Percentiles rank a stretch among this genome's conserved stretches.
Conservation (phyloP, 2,797 vertebrate species). For the Mus minutoides region DNA sequence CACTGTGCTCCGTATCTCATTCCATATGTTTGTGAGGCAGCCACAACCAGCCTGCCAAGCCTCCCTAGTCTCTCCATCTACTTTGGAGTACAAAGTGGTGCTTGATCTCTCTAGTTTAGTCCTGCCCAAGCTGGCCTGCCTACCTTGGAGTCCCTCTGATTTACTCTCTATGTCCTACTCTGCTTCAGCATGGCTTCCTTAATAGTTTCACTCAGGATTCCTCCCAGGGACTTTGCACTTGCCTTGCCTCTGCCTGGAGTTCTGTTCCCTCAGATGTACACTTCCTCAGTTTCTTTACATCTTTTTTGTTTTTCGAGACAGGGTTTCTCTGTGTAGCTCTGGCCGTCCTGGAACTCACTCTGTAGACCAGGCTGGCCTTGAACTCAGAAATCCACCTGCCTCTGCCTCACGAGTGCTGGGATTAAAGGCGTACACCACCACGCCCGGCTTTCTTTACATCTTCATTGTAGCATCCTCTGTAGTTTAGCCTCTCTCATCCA, state of each 20-base stretch:
- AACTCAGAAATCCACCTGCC: too few relatives aligned
- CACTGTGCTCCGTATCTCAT: not conserved
- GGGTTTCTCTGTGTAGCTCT: too few relatives aligned
- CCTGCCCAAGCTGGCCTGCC: not conserved
- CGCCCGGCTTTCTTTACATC: too few relatives aligned
- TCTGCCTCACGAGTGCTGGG: too few relatives aligned
- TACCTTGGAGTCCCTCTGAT: not conserved
- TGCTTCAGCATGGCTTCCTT: not conserved
- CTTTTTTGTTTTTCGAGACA: too few relatives aligned
- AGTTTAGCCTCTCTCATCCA: not conserved
- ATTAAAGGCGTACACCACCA: too few relatives aligned
- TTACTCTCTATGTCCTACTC: not conserved
- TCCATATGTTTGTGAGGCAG: not conserved
- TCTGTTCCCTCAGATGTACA: not conserved
- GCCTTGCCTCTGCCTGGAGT: not conserved
- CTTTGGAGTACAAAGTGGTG: not conserved
- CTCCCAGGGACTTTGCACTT: not conserved
- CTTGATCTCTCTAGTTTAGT: not conserved
- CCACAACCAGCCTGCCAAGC: not conserved
- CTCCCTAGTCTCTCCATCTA: not conserved
- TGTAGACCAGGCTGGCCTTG: too few relatives aligned
- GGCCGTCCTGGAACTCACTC: too few relatives aligned
- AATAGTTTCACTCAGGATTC: not conserved
- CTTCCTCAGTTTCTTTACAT: not conserved
- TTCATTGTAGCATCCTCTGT: not conserved